Conservation (phyloP, 1,140 invertebrate genomes). For the Drosophila jambulina region DNA sequence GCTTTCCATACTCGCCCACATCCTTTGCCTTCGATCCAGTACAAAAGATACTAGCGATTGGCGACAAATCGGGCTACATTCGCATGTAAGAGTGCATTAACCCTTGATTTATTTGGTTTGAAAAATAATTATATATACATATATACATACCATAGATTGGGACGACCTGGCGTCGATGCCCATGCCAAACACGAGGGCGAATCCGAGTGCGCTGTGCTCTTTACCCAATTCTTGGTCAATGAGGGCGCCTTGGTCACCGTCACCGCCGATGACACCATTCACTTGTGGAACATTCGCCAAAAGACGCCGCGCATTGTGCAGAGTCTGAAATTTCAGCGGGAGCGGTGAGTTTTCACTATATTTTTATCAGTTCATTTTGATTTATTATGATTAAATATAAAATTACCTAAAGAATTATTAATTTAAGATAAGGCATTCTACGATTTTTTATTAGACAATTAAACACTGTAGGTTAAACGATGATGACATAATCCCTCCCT, state of each 20-base stretch:
- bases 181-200: conserved; percentile 94
- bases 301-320: conserved; percentile 97
- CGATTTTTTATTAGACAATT: not conserved
- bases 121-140: not conserved
- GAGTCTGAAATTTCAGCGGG: conserved; percentile 97
- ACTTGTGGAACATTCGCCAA: conserved; percentile 99
- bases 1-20: conserved; percentile 98
- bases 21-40: conserved; percentile 99
- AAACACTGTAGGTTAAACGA: not conserved
- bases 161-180: conserved; percentile 97
- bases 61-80: conserved; percentile 97
- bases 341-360: conserved; percentile 90
- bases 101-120: not conserved
- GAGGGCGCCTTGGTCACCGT: conserved; percentile 97
- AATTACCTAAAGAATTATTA: not conserved
- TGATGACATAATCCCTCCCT: conserved; percentile 27
- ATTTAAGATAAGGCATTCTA: not conserved
- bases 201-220: conserved; percentile 91
- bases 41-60: conserved; percentile 98
- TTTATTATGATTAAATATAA: not conserved
- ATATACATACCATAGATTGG: conserved; percentile 88
- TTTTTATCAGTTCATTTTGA: not conserved
- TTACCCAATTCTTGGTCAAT: conserved; percentile 97
- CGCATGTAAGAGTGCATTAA: conserved; percentile 91
- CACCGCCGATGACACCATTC: conserved; percentile 97